Base-by-base conservation (phyloP, 2,797 vertebrate species). In the Myotis vivesi region DNA sequence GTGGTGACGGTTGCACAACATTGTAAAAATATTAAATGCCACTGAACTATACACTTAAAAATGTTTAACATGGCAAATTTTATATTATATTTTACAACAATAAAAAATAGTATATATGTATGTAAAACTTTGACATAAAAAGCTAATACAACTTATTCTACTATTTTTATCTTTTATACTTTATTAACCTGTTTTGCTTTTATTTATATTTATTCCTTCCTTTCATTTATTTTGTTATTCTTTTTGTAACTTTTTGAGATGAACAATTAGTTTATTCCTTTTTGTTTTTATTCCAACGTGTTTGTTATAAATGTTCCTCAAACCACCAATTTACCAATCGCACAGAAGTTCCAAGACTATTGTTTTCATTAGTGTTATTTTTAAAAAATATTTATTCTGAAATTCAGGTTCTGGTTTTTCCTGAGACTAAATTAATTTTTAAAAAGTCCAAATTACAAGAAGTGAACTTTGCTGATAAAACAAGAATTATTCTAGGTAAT, bases 341-440 rank as follows among this genome's bases (percentile, higher is more conserved):
- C 7, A 55, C 51, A 80, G 23, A 92, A 51, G 44, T 93, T 89
- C 44, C 69, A 80, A 71, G 33, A 64, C 30, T 15, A 82, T 0
- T 69, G 23, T 92, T 92, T 89, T 73, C 62, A 89, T 53, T 81
- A 22, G 30, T 20, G 25, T 75, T 49, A 7, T 17, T 80, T 93
- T 92, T n/a, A 1, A 3, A 46, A 49, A 81, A n/a, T 38, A 57
- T 30, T 66, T 64, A 88, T 64, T 91, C n/a, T 80, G 30, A 36
- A 88, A 44, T 66, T 64, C 36, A 87, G 51, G 36, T 57, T 86
- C 92, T 94, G 46, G 9, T 59, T 94, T 93, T 89, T 62, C 80
- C 64, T 89, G 53, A 84, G 51, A 84, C 36, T 71, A 80, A 91
- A 87, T 87, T 66, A 75, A 69, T 59, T 59, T 59, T 59, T 71